A percentile compares a stretch with the other conserved stretches of the same genome.
Conservation (phyloP, 2,797 vertebrate genomes). For the Botia almorhae region DNA sequence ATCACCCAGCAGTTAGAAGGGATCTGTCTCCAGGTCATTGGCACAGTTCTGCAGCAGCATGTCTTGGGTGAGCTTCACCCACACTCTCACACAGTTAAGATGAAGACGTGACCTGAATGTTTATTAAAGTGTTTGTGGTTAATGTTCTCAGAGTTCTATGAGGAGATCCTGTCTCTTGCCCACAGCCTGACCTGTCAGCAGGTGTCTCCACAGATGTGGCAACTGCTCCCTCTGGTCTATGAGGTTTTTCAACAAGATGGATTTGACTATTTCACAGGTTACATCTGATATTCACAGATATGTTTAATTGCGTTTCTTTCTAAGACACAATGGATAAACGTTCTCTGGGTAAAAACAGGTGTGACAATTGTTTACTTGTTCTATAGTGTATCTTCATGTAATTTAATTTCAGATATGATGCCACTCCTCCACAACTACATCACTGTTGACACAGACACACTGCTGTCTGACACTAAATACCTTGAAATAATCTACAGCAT, state of each 20-base stretch:
- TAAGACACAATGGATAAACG: too few species aligned
- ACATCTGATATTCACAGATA: not conserved
- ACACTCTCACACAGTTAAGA: not conserved
- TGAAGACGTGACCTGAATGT: not conserved
- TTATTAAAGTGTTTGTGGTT: too few species aligned
- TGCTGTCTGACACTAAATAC: conserved; percentile 97
- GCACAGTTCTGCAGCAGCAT: conserved; percentile 97
- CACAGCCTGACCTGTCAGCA: conserved; percentile 98
- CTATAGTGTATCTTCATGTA: not conserved
- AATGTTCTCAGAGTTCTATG: conserved; percentile 88
- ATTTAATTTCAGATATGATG: conserved; percentile 91
- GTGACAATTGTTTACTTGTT: not conserved
- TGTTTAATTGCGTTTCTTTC: not conserved
- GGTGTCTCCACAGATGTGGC: conserved; percentile 99
- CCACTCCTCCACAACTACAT: conserved; percentile 99
- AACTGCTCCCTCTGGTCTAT: conserved; percentile 94
- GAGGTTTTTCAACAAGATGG: conserved; percentile 99
- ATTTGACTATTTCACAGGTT: conserved; percentile 99
- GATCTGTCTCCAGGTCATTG: conserved; percentile 98
- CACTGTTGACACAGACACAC: conserved; percentile 96
- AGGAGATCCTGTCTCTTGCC: conserved; percentile 97
- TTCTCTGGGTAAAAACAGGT: too few species aligned
- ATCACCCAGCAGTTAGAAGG: conserved; percentile 98
- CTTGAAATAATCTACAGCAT: conserved; percentile 99
- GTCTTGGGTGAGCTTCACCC: conserved; percentile 86